These are phyloP conservation scores for Apodemia duryi DNA, from an alignment of 2,888 invertebrate genomes.

Conservation along the genomic window DNA sequence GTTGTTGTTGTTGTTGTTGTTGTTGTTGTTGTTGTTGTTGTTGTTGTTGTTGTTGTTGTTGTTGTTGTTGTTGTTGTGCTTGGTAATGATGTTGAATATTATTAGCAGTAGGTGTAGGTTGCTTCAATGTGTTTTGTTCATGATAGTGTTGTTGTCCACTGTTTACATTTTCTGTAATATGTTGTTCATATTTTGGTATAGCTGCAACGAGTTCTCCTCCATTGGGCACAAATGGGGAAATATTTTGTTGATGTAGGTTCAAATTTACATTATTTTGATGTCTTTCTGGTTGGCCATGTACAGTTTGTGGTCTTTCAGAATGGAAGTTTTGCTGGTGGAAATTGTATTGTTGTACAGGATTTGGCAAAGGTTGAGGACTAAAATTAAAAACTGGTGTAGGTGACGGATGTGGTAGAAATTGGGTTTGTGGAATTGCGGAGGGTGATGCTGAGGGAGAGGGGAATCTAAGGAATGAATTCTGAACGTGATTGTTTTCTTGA, in stretches of 20 bases:
- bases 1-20: too few species aligned
- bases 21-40: conserved; percentile 17
- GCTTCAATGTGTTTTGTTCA: conserved; percentile 45
- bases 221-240: conserved; percentile 76
- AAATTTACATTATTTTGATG: conserved; percentile 35
- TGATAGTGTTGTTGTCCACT: conserved; percentile 47
- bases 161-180: conserved; percentile 80
- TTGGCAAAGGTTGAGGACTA: conserved; percentile 58
- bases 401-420: conserved; percentile 66
- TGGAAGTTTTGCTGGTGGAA: conserved; percentile 52
- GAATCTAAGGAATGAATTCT: conserved; percentile 49
- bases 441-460: conserved; percentile 47
- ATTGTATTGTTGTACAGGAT: conserved; percentile 42
- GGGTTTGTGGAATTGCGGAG: conserved; percentile 45
- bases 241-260: conserved; percentile 58
- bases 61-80: conserved; percentile 35
- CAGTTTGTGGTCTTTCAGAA: conserved; percentile 48
- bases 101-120: conserved; percentile 33
- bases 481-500: conserved; percentile 41
- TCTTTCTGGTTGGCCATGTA: conserved; percentile 56
- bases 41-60: conserved; percentile 17
- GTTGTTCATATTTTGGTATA: conserved; percentile 89
- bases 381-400: conserved; percentile 61
- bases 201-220: conserved; percentile 87
- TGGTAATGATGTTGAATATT: conserved; percentile 25